A percentile compares a stretch with the other conserved stretches of the same genome.
These are phyloP conservation scores for Salpingus planirostris DNA, from an alignment of 2,888 invertebrate species.

Conservation along the genomic window DNA sequence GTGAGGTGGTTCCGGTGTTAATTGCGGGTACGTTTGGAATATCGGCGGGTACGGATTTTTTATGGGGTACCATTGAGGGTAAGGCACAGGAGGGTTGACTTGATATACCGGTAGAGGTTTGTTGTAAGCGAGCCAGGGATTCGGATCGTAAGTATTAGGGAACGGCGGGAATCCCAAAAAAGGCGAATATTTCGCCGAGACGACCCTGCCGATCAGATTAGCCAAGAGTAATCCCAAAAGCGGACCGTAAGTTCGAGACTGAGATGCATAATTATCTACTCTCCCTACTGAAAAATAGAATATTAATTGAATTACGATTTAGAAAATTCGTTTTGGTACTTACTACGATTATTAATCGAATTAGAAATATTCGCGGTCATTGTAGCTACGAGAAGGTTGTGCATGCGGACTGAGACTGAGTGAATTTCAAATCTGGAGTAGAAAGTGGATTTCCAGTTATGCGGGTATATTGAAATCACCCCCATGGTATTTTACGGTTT, in stretches of 20 bases:
- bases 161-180: constrained; percentile 12
- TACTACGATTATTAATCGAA: too few relatives aligned
- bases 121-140: constrained; percentile 18
- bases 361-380: too few relatives aligned
- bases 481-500: too few relatives aligned
- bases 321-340: too few relatives aligned
- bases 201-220: constrained; percentile 21
- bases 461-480: too few relatives aligned
- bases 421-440: too few relatives aligned
- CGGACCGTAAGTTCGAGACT: constrained; percentile 17
- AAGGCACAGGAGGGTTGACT: constrained; percentile 6
- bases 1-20: constrained; percentile 5
- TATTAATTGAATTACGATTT: too few relatives aligned
- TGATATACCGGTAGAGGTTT: constrained; percentile 12
- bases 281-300: too few relatives aligned
- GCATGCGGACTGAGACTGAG: too few relatives aligned
- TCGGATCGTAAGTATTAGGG: constrained; percentile 19
- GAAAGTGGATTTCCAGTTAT: too few relatives aligned
- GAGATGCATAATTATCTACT: too few relatives aligned
- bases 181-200: constrained; percentile 19
- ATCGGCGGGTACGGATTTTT: constrained; percentile 13
- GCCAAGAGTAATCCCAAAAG: constrained; percentile 22
- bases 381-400: too few relatives aligned
- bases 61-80: constrained; percentile 18
- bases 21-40: constrained; percentile 7